Conservation (phyloP, 2,797 vertebrate species). For the Peromyscus melanophrys region DNA sequence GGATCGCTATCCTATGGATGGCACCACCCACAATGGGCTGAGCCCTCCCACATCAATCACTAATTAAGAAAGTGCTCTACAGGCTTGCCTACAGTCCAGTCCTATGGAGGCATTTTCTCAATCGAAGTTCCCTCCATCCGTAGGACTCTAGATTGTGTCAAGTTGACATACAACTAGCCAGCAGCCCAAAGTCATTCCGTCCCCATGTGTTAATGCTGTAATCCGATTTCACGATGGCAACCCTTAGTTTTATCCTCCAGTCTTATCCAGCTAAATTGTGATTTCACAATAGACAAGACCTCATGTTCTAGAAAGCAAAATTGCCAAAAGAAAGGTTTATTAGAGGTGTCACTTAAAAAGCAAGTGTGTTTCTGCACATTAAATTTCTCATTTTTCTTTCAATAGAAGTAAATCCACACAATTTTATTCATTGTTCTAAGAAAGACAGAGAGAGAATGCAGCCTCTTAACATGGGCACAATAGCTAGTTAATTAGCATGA, state of each 20-base stretch:
- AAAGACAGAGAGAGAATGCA: neutral
- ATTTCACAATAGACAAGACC: conserved; percentile 41
- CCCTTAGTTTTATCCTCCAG: conserved; percentile 1
- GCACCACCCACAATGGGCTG: neutral
- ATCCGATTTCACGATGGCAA: neutral
- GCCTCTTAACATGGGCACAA: conserved; percentile 11
- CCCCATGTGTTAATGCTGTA: neutral
- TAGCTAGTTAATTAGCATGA: conserved; percentile 57
- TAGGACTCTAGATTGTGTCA: neutral
- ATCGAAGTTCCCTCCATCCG: neutral
- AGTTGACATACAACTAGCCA: neutral
- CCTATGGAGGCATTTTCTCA: neutral
- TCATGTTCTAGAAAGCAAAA: conserved; percentile 55
- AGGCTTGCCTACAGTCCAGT: neutral
- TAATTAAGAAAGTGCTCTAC: neutral
- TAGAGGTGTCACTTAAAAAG: neutral
- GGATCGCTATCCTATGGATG: neutral
- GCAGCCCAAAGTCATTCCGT: neutral
- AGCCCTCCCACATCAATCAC: neutral
- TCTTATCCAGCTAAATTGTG: conserved; percentile 52
- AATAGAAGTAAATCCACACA: conserved; percentile 48
- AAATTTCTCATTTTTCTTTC: conserved; percentile 58
- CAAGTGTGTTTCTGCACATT: conserved; percentile 42
- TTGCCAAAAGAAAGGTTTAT: conserved; percentile 3
- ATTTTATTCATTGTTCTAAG: conserved; percentile 58